Conservation (phyloP, 2,888 invertebrate species). For the Fissipunctia ypsillon region DNA sequence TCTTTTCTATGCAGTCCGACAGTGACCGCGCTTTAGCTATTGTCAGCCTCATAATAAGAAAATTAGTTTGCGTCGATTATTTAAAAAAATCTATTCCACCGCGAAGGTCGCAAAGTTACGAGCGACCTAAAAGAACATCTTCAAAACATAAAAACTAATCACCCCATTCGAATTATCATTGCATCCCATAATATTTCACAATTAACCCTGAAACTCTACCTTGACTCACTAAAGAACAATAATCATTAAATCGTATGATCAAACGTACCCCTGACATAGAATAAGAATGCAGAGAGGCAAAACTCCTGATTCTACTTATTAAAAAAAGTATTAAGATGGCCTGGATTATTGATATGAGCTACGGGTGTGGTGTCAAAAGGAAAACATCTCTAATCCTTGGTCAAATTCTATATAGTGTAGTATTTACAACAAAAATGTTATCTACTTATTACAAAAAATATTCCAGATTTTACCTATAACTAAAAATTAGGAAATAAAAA, state of each 20-base stretch:
- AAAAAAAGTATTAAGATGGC: too few relatives aligned
- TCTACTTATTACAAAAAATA: too few relatives aligned
- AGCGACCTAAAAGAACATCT: conserved; percentile 25
- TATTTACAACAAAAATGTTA: too few relatives aligned
- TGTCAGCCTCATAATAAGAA: too few relatives aligned
- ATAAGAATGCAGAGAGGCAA: neutral
- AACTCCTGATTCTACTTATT: neutral
- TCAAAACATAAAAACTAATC: conserved; percentile 41
- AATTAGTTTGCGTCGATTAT: neutral
- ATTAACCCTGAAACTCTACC: conserved; percentile 63
- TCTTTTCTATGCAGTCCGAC: too few relatives aligned
- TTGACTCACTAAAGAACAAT: conserved; percentile 65
- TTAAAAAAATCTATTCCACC: neutral
- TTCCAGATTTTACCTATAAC: too few relatives aligned
- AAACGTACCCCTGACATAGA: conserved; percentile 51
- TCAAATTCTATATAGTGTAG: too few relatives aligned
- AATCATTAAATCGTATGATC: conserved; percentile 59
- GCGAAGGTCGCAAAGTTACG: conserved; percentile 10
- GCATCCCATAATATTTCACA: conserved; percentile 32
- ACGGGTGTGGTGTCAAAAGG: too few relatives aligned
- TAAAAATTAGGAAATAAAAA: too few relatives aligned
- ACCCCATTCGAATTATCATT: conserved; percentile 28
- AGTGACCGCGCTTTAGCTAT: too few relatives aligned
- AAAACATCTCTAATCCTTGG: too few relatives aligned
- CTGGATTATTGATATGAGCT: too few relatives aligned